Evolutionary conservation across 1,140 invertebrate genomes (phyloP).

Genomic region (Fopius arisanus): DNA sequence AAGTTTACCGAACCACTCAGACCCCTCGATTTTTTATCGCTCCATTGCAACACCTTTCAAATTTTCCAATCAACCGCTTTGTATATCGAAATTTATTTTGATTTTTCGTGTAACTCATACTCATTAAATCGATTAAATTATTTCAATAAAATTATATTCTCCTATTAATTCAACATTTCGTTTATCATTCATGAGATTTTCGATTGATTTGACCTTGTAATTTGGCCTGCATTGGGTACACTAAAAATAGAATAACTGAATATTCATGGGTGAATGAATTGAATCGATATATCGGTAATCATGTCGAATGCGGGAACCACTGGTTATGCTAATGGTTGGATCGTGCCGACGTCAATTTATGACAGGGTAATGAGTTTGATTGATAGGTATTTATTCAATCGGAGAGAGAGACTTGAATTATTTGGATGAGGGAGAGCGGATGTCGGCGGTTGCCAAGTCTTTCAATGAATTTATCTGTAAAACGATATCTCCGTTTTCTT

Average conservation of each 20-base stretch:
- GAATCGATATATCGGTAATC: neutral
- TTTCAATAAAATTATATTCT: neutral
- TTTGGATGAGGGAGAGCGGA: constrained; percentile 39
- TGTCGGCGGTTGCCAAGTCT: constrained; percentile 30
- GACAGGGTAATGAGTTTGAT: constrained; percentile 47
- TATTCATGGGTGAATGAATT: neutral
- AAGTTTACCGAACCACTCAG: constrained; percentile 41
- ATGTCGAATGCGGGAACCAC: neutral
- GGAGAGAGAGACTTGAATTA: neutral
- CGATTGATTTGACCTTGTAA: no score
- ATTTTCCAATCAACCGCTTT: constrained; percentile 21
- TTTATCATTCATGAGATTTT: no score
- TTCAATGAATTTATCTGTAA: constrained; percentile 33
- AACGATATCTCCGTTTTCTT: constrained; percentile 45
- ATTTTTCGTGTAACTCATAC: no score
- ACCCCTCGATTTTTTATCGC: constrained; percentile 37
- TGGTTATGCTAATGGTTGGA: constrained; percentile 41
- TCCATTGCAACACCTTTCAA: constrained; percentile 29
- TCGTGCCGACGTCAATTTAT: constrained; percentile 49
- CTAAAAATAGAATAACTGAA: no score
- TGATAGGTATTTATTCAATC: constrained; percentile 49
- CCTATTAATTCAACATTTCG: no score
- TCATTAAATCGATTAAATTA: neutral
- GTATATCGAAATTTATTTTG: neutral
- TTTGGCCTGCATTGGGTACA: no score